These are phyloP conservation scores for Zootoca vivipara DNA, from an alignment of 2,113 vertebrate genomes.

Conservation along the genomic window DNA sequence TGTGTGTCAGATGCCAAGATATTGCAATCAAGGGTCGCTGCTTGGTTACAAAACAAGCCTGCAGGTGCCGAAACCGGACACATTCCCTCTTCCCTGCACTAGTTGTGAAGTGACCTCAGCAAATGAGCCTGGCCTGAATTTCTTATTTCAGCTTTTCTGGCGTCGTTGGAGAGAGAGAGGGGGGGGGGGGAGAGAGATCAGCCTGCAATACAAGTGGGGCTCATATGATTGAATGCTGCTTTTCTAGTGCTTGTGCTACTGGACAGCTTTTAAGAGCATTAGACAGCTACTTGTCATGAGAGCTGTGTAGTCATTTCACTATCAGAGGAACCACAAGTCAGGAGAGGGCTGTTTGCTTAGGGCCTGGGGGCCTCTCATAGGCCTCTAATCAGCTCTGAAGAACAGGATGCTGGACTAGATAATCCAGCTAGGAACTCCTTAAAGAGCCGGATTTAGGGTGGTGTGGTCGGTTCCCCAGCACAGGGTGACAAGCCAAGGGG, in stretches of 20 bases:
- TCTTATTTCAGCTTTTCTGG: background rate
- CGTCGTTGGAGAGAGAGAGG: background rate
- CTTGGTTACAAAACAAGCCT: background rate
- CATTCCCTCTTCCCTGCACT: background rate
- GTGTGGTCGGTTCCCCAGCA: too few relatives aligned
- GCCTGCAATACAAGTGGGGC: background rate
- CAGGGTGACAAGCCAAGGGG: too few relatives aligned
- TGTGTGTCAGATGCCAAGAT: background rate
- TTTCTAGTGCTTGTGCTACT: background rate
- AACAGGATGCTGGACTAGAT: too few relatives aligned
- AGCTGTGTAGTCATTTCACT: too few relatives aligned
- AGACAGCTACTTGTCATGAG: too few relatives aligned
- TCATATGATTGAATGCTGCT: background rate
- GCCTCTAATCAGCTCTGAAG: too few relatives aligned
- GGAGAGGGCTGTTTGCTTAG: too few relatives aligned
- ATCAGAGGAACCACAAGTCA: too few relatives aligned
- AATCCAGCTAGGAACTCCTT: too few relatives aligned
- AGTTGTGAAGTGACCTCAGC: background rate
- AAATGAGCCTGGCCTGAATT: background rate
- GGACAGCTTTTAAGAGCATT: too few relatives aligned
- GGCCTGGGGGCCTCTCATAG: too few relatives aligned
- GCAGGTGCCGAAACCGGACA: background rate
- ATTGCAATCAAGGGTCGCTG: background rate
- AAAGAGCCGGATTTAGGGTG: too few relatives aligned
- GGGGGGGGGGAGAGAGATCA: background rate